Conservation (phyloP, 2,113 vertebrate genomes). For the Micronisus gabar region DNA sequence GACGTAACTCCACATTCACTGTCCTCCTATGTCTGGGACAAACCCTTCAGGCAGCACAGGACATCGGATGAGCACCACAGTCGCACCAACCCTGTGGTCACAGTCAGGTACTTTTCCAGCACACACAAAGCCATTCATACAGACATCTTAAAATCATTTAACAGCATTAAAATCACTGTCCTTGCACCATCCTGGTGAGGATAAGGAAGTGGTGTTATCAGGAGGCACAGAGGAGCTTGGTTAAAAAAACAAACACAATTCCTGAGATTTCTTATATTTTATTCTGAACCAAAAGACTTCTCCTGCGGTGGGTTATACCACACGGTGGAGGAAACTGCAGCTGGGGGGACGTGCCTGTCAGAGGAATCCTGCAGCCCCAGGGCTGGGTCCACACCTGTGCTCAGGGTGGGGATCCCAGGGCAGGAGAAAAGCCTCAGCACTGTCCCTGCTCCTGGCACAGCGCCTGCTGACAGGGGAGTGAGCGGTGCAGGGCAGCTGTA, state of each 20-base stretch:
- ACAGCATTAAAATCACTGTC: neutral
- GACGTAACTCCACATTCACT: fast-evolving
- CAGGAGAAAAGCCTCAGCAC: neutral
- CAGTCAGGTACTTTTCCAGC: neutral
- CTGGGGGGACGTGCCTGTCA: neutral
- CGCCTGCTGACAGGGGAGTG: neutral
- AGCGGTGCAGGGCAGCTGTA: neutral
- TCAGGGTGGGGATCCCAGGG: neutral
- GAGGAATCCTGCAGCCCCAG: neutral
- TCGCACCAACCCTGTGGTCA: neutral
- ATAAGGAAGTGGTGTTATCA: neutral
- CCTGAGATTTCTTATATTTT: neutral
- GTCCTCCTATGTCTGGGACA: neutral
- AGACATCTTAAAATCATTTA: neutral
- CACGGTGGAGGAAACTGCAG: fast-evolving
- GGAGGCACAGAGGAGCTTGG: neutral
- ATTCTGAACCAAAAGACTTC: neutral
- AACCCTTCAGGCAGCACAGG: neutral
- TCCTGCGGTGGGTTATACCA: too few species aligned
- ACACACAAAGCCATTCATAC: neutral
- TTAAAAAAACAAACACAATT: neutral
- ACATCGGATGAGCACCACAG: neutral
- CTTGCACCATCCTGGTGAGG: neutral
- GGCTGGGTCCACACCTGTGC: neutral
- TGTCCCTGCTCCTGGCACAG: neutral